These are phyloP conservation scores for Odontamblyopus rebecca DNA, from an alignment of 2,797 vertebrate species.

Conservation along the genomic window DNA sequence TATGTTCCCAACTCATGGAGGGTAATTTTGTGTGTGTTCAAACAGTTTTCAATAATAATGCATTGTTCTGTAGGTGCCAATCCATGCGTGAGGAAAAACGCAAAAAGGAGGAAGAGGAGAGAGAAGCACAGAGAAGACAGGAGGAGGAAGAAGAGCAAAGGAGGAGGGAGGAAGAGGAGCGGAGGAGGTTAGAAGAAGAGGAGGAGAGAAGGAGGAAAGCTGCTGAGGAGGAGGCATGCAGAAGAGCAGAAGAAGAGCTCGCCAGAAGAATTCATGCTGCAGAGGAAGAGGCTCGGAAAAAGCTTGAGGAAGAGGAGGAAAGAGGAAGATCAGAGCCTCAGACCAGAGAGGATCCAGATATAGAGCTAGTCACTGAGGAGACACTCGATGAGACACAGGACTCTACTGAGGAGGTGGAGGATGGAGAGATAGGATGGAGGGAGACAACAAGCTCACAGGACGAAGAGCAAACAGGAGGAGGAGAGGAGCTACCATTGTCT, in stretches of 20 bases:
- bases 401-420: constrained; percentile 18
- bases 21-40: background rate
- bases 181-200: constrained; percentile 40
- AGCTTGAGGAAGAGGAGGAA: constrained; percentile 57
- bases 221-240: constrained; percentile 55
- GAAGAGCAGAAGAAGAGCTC: constrained; percentile 45
- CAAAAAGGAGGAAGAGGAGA: constrained; percentile 66
- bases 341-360: constrained; percentile 58
- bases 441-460: constrained; percentile 34
- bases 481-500: constrained; percentile 18
- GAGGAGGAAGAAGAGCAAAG: constrained; percentile 46
- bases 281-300: constrained; percentile 52
- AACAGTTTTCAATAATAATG: background rate
- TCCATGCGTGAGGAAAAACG: constrained; percentile 76
- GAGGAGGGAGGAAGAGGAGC: constrained; percentile 23
- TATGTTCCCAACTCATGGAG: background rate
- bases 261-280: constrained; percentile 22
- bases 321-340: constrained; percentile 45
- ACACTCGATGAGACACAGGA: constrained; percentile 45
- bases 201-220: constrained; percentile 65
- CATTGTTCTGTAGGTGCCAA: constrained; percentile 60
- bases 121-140: constrained; percentile 45
- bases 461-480: constrained; percentile 29
- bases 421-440: constrained; percentile 13
- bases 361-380: constrained; percentile 64